Percentiles rank a stretch among this genome's conserved stretches.
Conservation (phyloP, 2,888 invertebrate species). For the Prionchulus punctatus region DNA sequence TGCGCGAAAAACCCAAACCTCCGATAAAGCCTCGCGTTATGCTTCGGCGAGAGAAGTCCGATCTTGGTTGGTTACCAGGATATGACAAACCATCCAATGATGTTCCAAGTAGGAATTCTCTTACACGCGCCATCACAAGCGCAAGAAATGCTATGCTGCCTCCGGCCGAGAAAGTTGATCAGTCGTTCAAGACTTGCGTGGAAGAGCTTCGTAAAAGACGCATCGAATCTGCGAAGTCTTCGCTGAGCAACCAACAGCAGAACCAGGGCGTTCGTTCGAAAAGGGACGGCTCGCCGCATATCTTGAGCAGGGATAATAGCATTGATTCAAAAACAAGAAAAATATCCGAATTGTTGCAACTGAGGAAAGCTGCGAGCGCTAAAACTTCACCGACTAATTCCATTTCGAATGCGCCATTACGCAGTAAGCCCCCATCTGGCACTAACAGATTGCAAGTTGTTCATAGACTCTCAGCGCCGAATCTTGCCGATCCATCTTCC, state of each 20-base stretch:
- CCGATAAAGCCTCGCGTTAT: too few relatives aligned
- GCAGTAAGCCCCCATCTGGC: neutral
- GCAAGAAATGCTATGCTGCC: neutral
- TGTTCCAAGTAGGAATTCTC: too few relatives aligned
- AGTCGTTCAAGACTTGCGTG: constrained; percentile 2
- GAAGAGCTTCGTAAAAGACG: constrained; percentile 6
- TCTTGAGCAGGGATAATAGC: neutral
- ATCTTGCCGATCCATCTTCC: neutral
- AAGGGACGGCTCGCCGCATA: constrained; percentile 3
- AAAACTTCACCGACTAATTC: neutral
- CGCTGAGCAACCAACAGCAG: neutral
- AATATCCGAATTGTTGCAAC: neutral
- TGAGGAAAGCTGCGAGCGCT: neutral
- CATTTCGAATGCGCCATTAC: neutral
- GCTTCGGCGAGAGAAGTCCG: constrained; percentile 6
- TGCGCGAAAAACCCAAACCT: too few relatives aligned
- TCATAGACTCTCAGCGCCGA: constrained; percentile 7
- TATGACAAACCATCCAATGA: too few relatives aligned
- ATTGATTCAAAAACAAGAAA: neutral
- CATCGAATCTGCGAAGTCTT: neutral
- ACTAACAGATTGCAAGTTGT: neutral
- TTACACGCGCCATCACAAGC: neutral
- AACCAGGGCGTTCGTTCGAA: neutral
- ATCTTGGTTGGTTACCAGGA: constrained; percentile 1
- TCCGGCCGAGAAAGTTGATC: neutral